These are phyloP conservation scores for Epinephelus lanceolatus DNA, from an alignment of 2,113 vertebrate genomes.

Conservation along the genomic window DNA sequence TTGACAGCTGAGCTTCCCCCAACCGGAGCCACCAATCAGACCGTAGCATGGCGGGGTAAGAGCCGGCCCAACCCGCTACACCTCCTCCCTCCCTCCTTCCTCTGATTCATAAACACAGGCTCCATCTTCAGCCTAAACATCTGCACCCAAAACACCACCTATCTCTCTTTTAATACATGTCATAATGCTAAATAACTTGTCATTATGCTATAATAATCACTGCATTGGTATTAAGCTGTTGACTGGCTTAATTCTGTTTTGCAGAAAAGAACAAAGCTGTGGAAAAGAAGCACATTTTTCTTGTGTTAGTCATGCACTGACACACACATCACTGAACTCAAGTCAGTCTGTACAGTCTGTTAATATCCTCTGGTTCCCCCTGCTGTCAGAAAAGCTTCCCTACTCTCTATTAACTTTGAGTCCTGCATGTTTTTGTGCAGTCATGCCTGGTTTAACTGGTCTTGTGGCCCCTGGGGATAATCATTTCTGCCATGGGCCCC, in stretches of 20 bases:
- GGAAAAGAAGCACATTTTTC: neutral
- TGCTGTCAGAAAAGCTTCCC: neutral
- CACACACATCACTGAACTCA: neutral
- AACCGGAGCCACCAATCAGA: constrained; percentile 66
- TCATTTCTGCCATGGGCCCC: no score
- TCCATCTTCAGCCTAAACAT: constrained; percentile 16
- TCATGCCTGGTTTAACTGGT: neutral
- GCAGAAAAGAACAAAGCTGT: neutral
- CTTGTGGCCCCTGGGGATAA: neutral
- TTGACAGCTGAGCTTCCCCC: constrained; percentile 68
- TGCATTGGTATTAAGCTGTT: neutral
- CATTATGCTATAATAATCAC: neutral
- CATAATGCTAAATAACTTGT: neutral
- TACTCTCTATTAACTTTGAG: no score
- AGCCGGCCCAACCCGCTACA: neutral
- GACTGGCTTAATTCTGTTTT: neutral
- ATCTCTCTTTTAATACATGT: neutral
- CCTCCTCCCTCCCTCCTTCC: neutral
- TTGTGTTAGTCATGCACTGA: neutral
- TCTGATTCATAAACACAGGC: neutral
- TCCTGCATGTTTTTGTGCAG: neutral
- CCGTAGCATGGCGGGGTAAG: neutral
- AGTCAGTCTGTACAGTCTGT: neutral
- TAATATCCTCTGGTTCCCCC: neutral
- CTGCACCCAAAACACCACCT: neutral